These are phyloP conservation scores for Aricia agestis DNA, from an alignment of 1,140 invertebrate species.

Conservation along the genomic window DNA sequence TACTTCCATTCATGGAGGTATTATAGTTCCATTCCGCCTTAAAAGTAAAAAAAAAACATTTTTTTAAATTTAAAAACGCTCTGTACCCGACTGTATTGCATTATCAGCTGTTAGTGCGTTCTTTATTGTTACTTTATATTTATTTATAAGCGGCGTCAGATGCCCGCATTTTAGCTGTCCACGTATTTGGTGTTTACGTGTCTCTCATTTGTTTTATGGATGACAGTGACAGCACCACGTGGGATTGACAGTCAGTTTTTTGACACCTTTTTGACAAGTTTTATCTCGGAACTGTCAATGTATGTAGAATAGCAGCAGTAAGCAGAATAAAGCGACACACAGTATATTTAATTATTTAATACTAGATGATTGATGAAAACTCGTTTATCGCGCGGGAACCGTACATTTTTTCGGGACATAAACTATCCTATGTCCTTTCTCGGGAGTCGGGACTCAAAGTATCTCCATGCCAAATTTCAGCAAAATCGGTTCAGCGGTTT, in stretches of 20 bases:
- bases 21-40: too few relatives aligned
- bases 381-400: too few relatives aligned
- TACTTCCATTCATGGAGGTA: too few relatives aligned
- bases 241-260: not conserved
- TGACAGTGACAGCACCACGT: not conserved
- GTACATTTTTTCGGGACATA: too few relatives aligned
- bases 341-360: too few relatives aligned
- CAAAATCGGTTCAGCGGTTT: too few relatives aligned
- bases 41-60: not conserved
- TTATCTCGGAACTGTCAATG: not conserved
- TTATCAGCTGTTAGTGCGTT: slow-evolving; percentile 19
- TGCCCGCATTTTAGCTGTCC: slow-evolving; percentile 3
- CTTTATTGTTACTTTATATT: slow-evolving; percentile 14
- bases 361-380: too few relatives aligned
- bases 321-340: too few relatives aligned
- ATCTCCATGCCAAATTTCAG: too few relatives aligned
- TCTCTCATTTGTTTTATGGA: slow-evolving; percentile 5
- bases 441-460: too few relatives aligned
- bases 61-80: not conserved
- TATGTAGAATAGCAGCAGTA: too few relatives aligned
- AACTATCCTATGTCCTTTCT: too few relatives aligned
- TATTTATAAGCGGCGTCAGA: slow-evolving; percentile 5
- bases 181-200: slow-evolving; percentile 2
- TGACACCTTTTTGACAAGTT: slow-evolving; percentile 7
- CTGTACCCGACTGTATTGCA: not conserved